phyloP scores from a whole-genome alignment of 2,113 vertebrate species.

The Glaucidium brasilianum region DNA sequence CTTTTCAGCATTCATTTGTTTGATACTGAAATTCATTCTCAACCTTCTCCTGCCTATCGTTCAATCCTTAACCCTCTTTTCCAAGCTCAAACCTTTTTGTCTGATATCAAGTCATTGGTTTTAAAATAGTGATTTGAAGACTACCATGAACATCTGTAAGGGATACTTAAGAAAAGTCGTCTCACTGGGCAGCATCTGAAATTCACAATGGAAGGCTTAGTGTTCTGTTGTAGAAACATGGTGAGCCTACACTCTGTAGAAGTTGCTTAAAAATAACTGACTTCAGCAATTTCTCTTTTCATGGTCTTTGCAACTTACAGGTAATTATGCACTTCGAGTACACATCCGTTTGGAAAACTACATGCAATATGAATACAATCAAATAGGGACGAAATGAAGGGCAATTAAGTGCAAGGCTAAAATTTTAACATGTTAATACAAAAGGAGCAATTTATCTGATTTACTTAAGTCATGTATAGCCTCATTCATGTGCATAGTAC shows the following conservation, averaged over 20 bases:
- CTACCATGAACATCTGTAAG: rapidly evolving
- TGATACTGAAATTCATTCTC: neutral
- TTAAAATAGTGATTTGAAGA: neutral
- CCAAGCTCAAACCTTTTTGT: neutral
- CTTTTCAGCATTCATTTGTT: neutral
- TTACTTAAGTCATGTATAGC: neutral
- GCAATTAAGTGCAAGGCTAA: neutral
- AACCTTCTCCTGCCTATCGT: neutral
- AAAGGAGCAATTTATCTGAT: neutral
- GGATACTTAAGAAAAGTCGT: neutral
- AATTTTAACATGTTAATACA: neutral
- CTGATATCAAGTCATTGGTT: neutral
- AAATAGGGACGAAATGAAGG: neutral
- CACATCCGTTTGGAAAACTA: neutral
- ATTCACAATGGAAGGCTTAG: neutral
- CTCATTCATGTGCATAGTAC: neutral
- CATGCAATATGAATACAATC: neutral
- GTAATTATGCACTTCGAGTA: neutral
- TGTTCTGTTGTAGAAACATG: neutral
- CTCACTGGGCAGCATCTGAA: neutral
- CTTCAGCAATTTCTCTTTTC: neutral
- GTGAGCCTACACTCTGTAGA: neutral
- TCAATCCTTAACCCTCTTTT: neutral
- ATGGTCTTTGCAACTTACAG: neutral
- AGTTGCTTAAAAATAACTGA: neutral